Evolutionary conservation across 2,113 vertebrate species (phyloP), one percentile per base, ranked within the genome.

Genomic region (Machaerirhynchus nigripectus): DNA sequence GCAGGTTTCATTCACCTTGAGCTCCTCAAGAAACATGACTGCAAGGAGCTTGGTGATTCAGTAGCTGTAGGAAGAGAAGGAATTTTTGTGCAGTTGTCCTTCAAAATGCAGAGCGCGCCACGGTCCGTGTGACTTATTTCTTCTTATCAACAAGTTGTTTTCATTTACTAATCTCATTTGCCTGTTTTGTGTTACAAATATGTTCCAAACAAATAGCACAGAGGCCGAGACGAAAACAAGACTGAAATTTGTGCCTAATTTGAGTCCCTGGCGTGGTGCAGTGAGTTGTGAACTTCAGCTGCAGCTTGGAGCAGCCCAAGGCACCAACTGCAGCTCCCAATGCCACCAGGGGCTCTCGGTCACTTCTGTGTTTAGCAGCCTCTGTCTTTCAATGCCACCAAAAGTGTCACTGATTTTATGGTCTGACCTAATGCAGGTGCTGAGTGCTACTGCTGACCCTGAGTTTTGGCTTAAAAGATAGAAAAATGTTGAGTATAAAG

Each of bases 291-390:
- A 11, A 6, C 21, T 84, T 19, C 42, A 71, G 13, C 19, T 35
- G 64, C 49, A 78, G 86, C 68, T 27, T n/a, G 64, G 83, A 11
- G 65, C 35, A 30, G 75, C 31, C 22, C 52, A 9, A 39, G 65
- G 33, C 23, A 6, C 15, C 7, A n/a, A 7, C 7, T 1, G 24
- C 0, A 0, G 40, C 80, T 56, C 64, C 68, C 39, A 4, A 0
- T 1, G 3, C 60, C 5, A 28, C 5, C 9, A 3, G 9, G 1
- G 6, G 15, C 52, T 68, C 39, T n/a, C 4, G 19, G 20, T 31
- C 49, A 9, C 49, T 15, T 8, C 26, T 47, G 49, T 16, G 7
- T 7, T 75, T 8, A 11, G 46, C 35, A 71, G 31, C n/a, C 44
- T 49, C 52, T 1, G 0, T 30, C 24, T n/a, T 37, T 65, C 27